phyloP scores from a whole-genome alignment of 2,888 invertebrate genomes.

The Gymnosoma rotundatum region DNA sequence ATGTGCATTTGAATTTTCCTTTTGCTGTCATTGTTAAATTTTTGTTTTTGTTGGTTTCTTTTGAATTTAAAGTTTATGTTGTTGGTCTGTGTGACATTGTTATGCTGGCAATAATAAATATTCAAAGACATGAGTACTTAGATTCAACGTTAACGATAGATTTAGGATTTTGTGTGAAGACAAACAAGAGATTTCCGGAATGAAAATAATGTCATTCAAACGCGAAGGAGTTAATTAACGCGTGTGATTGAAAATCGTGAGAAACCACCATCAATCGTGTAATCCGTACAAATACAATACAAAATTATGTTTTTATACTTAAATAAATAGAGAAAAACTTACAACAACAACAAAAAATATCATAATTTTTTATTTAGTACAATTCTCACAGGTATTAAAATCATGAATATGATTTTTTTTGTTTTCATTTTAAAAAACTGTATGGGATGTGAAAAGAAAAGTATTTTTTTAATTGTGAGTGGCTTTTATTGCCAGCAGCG shows the following conservation, averaged over 20 bases:
- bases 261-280: slow-evolving; percentile 67
- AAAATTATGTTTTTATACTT: neutral
- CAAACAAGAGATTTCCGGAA: slow-evolving; percentile 77
- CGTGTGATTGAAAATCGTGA: slow-evolving; percentile 76
- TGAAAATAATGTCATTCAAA: slow-evolving; percentile 61
- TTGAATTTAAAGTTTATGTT: slow-evolving; percentile 10
- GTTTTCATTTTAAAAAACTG: too few relatives aligned
- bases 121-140: neutral
- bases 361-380: neutral
- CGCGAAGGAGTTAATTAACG: slow-evolving; percentile 73
- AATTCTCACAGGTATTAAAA: slow-evolving; percentile 64
- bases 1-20: slow-evolving; percentile 60
- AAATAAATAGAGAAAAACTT: neutral
- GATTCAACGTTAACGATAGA: slow-evolving; percentile 40
- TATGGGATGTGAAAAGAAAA: too few relatives aligned
- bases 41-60: slow-evolving; percentile 20
- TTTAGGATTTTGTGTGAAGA: slow-evolving; percentile 66
- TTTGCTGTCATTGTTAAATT: slow-evolving; percentile 36
- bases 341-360: neutral
- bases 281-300: neutral
- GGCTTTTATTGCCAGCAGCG: slow-evolving; percentile 1
- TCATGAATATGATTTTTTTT: slow-evolving; percentile 32
- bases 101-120: slow-evolving; percentile 25
- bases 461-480: neutral
- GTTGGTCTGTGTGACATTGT: slow-evolving; percentile 36